Evolutionary conservation across 2,888 invertebrate genomes (phyloP).

Genomic region (Scaeva pyrastri): DNA sequence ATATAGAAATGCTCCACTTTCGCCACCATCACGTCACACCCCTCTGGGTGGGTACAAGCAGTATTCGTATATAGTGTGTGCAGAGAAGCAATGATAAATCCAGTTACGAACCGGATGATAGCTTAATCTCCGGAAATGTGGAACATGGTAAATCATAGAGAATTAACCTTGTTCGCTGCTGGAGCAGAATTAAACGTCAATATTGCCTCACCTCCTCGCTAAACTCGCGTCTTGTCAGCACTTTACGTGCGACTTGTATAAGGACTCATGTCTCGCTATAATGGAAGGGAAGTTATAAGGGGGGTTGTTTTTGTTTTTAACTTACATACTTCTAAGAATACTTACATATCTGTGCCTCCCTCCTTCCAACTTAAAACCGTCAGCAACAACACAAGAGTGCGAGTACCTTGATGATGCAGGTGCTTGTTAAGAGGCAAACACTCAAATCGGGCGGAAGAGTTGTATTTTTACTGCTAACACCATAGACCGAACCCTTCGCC

Average conservation of each 20-base stretch:
- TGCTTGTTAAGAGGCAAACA: constrained; percentile 54
- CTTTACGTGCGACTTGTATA: constrained; percentile 23
- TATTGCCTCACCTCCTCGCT: not conserved
- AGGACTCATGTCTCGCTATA: constrained; percentile 23
- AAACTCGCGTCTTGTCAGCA: constrained; percentile 5
- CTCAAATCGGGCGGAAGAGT: constrained; percentile 42
- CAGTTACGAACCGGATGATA: constrained; percentile 75
- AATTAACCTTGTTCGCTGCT: constrained; percentile 74
- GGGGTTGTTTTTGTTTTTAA: constrained; percentile 53
- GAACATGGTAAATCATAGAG: constrained; percentile 75
- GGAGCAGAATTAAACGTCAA: constrained; percentile 74
- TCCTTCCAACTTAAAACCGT: not conserved
- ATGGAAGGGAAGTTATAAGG: not conserved
- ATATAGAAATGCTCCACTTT: constrained; percentile 23
- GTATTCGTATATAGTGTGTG: constrained; percentile 3
- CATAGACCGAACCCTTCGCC: constrained; percentile 7
- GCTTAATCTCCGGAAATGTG: constrained; percentile 76
- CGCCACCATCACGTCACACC: constrained; percentile 10
- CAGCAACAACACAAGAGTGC: no score
- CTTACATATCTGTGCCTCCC: constrained; percentile 12
- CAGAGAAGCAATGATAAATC: constrained; percentile 70
- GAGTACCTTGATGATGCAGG: constrained; percentile 55
- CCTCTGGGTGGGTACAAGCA: not conserved
- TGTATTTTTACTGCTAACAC: constrained; percentile 52
- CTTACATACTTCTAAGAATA: constrained; percentile 45